phyloP scores from a whole-genome alignment of 1,140 invertebrate genomes.

The Melanaphis sacchari region DNA sequence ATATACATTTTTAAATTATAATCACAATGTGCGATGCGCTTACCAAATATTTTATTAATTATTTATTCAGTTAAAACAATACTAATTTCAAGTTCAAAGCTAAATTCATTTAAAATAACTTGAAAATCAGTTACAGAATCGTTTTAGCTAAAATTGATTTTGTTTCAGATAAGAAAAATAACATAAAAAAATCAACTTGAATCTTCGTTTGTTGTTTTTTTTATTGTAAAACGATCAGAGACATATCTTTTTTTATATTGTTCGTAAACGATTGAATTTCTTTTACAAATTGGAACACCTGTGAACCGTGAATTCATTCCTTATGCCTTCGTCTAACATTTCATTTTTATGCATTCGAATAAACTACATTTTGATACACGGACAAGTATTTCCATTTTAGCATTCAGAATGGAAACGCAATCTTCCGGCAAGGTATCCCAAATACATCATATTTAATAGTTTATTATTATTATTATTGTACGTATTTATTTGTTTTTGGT shows the following conservation, averaged over 20 bases:
- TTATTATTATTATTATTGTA: background rate
- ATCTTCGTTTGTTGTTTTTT: background rate
- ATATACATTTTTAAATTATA: background rate
- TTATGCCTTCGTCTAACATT: background rate
- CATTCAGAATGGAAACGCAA: background rate
- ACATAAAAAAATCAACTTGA: background rate
- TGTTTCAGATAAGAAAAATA: background rate
- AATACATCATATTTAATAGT: background rate
- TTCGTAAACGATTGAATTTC: conserved; percentile 37
- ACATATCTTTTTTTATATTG: background rate
- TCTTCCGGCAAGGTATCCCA: background rate
- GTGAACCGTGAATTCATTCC: background rate
- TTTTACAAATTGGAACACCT: conserved; percentile 36
- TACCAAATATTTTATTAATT: too few species aligned
- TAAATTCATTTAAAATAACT: background rate
- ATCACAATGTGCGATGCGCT: too few species aligned
- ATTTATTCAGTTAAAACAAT: background rate
- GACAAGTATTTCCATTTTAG: background rate
- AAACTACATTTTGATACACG: background rate
- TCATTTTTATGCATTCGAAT: conserved; percentile 17
- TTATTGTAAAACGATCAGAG: conserved; percentile 7
- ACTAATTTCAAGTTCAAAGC: background rate
- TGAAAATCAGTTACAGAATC: background rate
- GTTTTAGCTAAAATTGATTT: background rate
- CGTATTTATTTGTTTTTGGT: background rate